Base-by-base conservation (phyloP, 1,140 invertebrate species). In the Chironomus striatipennis region DNA sequence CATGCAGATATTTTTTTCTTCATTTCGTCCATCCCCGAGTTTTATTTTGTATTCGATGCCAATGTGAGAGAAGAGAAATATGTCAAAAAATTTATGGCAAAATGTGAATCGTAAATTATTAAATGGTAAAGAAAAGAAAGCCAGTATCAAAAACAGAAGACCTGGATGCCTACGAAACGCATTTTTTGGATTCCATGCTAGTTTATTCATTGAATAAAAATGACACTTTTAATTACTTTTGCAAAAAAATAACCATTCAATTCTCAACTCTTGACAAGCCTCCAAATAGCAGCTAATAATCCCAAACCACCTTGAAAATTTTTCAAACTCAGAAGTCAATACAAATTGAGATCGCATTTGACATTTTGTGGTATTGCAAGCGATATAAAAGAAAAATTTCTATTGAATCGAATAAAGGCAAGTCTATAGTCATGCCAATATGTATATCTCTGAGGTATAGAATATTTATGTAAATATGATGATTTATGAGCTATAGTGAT, bases 281-380 rank as follows among this genome's bases (percentile, higher is more conserved):
- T 7, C n/a, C 47, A 10, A 57, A n/a, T 7, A 57, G n/a, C n/a
- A 12, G 2, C n/a, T 12, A 57, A 57, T 57, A n/a, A 57, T 2
- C n/a, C 10, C 47, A 57, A 34, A 57, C 2, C n/a, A 57, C 47
- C 9, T 57, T 57, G 47, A 57, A 57, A 57, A 4, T 57, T 57
- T 57, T 57, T 57, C 9, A 57, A n/a, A 1, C 7, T 10, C 47
- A 57, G n/a, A 57, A 57, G 47, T 10, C 7, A 57, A 70, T 18
- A 70, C 65, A 70, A 70, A 70, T 70, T 70, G 65, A 70, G 65
- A 70, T 70, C 20, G 65, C 47, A 57, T 70, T 70, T 70, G 65
- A 21, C 17, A 34, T 70, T 70, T 18, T 70, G 18, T 20, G 17
- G 65, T 17, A 70, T 70, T 70, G 65, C 65, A 70, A 15, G 47